Base-by-base conservation (phyloP, 2,888 invertebrate species). In the Fragum whitleyi region DNA sequence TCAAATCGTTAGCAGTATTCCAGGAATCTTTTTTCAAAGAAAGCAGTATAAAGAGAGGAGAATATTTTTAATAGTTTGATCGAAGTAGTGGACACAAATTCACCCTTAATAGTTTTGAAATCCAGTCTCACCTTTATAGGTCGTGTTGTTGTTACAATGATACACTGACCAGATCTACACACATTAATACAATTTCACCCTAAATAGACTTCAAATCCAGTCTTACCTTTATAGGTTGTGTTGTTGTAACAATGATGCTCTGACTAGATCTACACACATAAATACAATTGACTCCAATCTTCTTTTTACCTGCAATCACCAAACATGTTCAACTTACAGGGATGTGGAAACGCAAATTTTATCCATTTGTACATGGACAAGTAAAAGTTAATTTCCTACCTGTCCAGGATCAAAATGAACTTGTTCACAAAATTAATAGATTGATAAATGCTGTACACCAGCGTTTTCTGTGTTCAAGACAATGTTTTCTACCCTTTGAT, bases 201-300 rank as follows among this genome's bases (percentile, higher is more conserved):
- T 9, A 36, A 36, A 3, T 36, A 36, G 32, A 6, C 9, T 36
- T n/a, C n/a, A 6, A 36, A 9, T 36, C 9, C 9, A 36, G 9
- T 9, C 21, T 36, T 87, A 91, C 92, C 88, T 88, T 79, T 26
- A 90, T 80, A 57, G 87, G 86, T 67, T 86, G 89, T 62, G 90
- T 88, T 28, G 90, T 82, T 21, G 86, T 87, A 6, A 92, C 81
- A 14, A 89, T 80, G 1, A 91, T 76, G n/a, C 77, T 68, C 21
- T 83, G 83, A 23, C 80, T 61, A 19, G 79, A 57, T 72, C 89
- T 78, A 19, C 88, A 89, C 2, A 87, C 83, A 78, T 79, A 79
- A 28, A 90, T 74, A 78, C 85, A 88, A 51, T 84, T 84, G 19
- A 91, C 86, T 55, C 86, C 89, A 32, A 89, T 85, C 68, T 88